Conservation (phyloP, 2,113 vertebrate species). For the Heteronetta atricapilla region DNA sequence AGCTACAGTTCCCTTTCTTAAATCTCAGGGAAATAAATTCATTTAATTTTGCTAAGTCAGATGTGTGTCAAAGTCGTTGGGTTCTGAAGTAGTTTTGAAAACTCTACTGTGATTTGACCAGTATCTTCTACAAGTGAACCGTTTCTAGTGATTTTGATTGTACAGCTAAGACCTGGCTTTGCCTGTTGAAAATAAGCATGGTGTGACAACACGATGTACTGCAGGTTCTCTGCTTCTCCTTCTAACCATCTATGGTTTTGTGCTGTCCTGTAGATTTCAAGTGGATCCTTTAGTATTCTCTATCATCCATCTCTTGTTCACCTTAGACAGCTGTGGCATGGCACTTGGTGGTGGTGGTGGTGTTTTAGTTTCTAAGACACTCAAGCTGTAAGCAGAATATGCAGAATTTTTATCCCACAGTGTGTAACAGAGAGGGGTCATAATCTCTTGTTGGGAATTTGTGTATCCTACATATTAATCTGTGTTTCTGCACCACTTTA, state of each 20-base stretch:
- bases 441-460: neutral
- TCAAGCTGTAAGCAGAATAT: neutral
- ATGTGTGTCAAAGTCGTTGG: neutral
- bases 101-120: neutral
- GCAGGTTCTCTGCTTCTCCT: neutral
- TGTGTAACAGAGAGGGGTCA: neutral
- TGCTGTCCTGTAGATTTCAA: neutral
- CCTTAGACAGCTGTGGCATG: neutral
- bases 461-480: neutral
- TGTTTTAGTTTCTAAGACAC: neutral
- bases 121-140: rapidly evolving
- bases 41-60: neutral
- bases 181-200: neutral
- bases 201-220: neutral
- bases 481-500: neutral
- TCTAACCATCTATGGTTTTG: neutral
- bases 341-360: neutral
- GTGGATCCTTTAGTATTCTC: neutral
- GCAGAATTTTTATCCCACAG: neutral
- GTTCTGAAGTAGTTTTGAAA: neutral
- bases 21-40: neutral
- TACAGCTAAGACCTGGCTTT: neutral
- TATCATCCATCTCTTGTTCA: neutral
- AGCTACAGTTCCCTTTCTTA: neutral
- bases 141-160: rapidly evolving